A percentile compares a stretch with the other conserved stretches of the same genome.
phyloP scores from a whole-genome alignment of 2,797 vertebrate species.

The Arctocebus calabarensis region DNA sequence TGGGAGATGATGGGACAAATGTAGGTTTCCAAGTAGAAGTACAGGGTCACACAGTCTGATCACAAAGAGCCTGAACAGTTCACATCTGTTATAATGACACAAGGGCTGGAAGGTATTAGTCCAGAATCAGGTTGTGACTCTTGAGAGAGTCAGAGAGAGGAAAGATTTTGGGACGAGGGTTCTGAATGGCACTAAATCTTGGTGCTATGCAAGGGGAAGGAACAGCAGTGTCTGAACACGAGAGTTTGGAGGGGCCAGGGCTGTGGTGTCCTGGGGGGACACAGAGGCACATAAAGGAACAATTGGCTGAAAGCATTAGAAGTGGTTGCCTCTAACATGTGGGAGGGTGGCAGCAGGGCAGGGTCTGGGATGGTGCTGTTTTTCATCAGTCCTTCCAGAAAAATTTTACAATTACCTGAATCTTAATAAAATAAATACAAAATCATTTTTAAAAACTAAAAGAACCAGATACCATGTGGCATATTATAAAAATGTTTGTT shows the following conservation, averaged over 20 bases:
- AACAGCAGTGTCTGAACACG: accelerated
- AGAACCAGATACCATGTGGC: neutral
- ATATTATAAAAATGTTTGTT: neutral
- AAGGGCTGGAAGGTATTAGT: neutral
- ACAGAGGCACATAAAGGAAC: neutral
- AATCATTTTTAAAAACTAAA: slow-evolving; percentile 2
- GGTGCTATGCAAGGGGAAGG: accelerated
- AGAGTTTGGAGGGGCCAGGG: accelerated
- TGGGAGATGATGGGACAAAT: neutral
- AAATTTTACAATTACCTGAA: neutral
- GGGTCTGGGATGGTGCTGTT: neutral
- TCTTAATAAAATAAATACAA: neutral
- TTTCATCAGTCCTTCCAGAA: neutral
- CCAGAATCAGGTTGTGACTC: neutral
- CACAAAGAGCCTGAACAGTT: too few species aligned
- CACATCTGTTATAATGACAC: too few species aligned
- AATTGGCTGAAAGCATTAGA: accelerated
- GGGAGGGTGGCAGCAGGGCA: too few species aligned
- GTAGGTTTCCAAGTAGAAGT: neutral
- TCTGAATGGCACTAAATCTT: neutral
- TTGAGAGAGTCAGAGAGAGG: neutral
- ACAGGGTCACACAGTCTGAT: too few species aligned
- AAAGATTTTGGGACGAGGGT: too few species aligned
- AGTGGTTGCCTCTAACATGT: neutral
- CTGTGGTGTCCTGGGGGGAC: accelerated